Percentiles rank a stretch among this genome's conserved stretches.
Evolutionary conservation across 2,797 vertebrate genomes (phyloP).

Genomic region (Morelia viridis): DNA sequence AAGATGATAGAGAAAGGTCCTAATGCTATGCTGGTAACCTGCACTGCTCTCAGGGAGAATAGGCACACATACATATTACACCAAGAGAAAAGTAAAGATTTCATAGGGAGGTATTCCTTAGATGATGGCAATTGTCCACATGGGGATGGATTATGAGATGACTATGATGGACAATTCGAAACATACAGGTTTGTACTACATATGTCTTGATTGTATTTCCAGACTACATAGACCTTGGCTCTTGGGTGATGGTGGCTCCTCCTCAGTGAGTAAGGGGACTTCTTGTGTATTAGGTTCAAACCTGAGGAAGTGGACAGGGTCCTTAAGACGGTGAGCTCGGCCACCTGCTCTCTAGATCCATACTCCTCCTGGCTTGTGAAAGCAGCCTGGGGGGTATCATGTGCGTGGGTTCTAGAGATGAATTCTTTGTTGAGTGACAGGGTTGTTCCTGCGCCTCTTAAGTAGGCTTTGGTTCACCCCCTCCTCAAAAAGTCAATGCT

Average conservation of each 20-base stretch:
- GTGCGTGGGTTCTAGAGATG: too few relatives aligned
- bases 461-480: too few relatives aligned
- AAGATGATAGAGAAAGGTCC: neutral
- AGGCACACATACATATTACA: neutral
- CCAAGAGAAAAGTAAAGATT: neutral
- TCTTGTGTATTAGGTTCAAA: neutral
- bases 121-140: neutral
- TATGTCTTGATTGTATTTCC: neutral
- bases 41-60: neutral
- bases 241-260: neutral
- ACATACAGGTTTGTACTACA: too few relatives aligned
- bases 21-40: neutral
- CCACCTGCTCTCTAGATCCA: too few relatives aligned
- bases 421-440: too few relatives aligned
- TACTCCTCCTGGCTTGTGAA: too few relatives aligned
- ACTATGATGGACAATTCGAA: neutral
- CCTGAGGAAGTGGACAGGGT: too few relatives aligned
- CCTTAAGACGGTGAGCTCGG: too few relatives aligned
- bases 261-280: neutral
- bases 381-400: too few relatives aligned
- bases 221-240: neutral
- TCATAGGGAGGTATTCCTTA: neutral
- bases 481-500: too few relatives aligned
- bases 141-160: neutral
- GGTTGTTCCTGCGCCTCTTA: too few relatives aligned